phyloP scores from a whole-genome alignment of 2,797 vertebrate species.

The Champsocephalus gunnari region DNA sequence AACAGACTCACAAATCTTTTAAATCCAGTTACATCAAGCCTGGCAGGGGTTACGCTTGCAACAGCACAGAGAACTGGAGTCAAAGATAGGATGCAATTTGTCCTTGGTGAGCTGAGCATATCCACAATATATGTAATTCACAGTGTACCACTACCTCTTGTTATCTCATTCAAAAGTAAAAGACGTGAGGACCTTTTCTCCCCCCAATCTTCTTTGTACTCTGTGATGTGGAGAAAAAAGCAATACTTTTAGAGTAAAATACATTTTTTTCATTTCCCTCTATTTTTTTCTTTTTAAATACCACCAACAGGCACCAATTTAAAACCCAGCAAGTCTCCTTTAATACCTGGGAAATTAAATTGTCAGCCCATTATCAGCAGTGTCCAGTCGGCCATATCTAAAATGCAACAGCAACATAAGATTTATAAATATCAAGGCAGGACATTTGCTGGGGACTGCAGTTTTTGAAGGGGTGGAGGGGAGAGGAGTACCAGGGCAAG shows the following conservation, averaged over 20 bases:
- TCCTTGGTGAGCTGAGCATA: constrained; percentile 44
- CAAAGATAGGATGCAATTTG: constrained; percentile 51
- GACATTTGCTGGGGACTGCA: constrained; percentile 71
- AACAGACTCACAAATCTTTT: constrained; percentile 18
- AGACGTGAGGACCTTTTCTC: constrained; percentile 54
- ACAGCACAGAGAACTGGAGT: constrained; percentile 33
- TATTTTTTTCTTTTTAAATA: constrained; percentile 58
- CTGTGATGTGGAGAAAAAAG: constrained; percentile 52
- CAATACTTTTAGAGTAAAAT: constrained; percentile 34
- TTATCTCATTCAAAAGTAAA: constrained; percentile 67
- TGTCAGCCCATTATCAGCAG: constrained; percentile 79
- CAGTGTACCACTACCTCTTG: constrained; percentile 40
- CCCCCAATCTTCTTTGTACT: constrained; percentile 50
- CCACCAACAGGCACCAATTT: constrained; percentile 78
- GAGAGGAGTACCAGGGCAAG: constrained; percentile 20
- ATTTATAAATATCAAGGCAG: constrained; percentile 31
- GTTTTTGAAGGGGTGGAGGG: constrained; percentile 55
- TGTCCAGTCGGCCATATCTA: constrained; percentile 79
- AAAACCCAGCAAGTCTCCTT: constrained; percentile 79
- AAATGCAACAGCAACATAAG: constrained; percentile 70
- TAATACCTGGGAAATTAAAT: constrained; percentile 83
- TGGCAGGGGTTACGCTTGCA: constrained; percentile 37
- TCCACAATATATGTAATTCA: constrained; percentile 66
- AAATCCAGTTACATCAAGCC: constrained; percentile 33
- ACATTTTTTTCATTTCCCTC: constrained; percentile 7